phyloP scores from a whole-genome alignment of 2,113 vertebrate species.

The Ptilorrhoa leucosticta region DNA sequence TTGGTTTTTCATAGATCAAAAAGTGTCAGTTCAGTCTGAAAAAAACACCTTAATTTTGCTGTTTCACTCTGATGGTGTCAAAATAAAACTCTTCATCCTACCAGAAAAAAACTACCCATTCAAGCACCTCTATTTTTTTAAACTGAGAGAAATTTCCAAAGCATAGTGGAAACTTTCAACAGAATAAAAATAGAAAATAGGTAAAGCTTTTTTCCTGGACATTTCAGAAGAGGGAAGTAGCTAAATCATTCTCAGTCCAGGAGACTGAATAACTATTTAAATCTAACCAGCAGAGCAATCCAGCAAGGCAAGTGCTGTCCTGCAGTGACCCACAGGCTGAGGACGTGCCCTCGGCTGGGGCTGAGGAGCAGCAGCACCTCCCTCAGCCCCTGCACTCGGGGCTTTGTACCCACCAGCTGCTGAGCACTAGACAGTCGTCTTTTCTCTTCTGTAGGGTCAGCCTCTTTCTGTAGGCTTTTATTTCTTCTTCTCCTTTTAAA shows the following conservation, averaged over 20 bases:
- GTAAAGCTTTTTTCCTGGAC: not conserved
- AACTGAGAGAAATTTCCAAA: not conserved
- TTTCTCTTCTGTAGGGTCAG: constrained; percentile 3
- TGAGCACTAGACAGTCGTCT: not conserved
- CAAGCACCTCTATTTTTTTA: not conserved
- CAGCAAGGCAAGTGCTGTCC: not conserved
- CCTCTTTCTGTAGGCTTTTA: constrained; percentile 27
- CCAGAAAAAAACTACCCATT: not conserved
- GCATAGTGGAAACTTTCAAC: not conserved
- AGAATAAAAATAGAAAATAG: not conserved
- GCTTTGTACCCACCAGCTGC: not conserved
- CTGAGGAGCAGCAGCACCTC: not conserved
- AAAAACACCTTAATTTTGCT: not conserved
- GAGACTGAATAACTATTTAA: not conserved
- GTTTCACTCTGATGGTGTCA: not conserved
- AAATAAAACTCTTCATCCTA: not conserved
- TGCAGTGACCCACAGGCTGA: not conserved
- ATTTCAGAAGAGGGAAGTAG: not conserved
- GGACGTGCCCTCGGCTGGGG: not conserved
- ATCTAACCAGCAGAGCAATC: not conserved
- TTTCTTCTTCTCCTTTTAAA: constrained; percentile 2
- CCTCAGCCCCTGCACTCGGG: accelerated
- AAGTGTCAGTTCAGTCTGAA: not conserved
- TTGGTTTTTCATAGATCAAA: not conserved
- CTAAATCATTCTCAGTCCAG: not conserved